A percentile compares a stretch with the other conserved stretches of the same genome.
These are phyloP conservation scores for Prosapia bicincta DNA, from an alignment of 2,888 invertebrate genomes.

Conservation along the genomic window DNA sequence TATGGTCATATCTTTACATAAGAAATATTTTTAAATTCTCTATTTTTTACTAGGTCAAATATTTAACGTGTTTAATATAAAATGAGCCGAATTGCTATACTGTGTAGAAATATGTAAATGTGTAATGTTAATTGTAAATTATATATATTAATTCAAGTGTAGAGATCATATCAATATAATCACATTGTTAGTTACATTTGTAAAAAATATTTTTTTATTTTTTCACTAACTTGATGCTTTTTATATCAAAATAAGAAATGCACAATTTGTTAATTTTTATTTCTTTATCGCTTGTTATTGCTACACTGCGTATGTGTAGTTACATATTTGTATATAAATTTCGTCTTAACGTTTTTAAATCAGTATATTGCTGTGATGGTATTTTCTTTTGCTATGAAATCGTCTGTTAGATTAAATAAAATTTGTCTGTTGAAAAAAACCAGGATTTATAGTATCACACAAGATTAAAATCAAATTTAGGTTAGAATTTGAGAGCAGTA, in stretches of 20 bases:
- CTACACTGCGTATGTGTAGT: neutral
- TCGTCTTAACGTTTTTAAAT: neutral
- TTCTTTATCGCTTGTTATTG: neutral
- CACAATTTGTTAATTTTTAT: neutral
- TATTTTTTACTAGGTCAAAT: neutral
- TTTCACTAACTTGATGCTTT: neutral
- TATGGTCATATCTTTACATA: neutral
- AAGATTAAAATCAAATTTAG: neutral
- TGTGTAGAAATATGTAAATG: neutral
- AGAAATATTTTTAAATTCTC: neutral
- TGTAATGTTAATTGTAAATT: neutral
- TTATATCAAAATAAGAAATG: neutral
- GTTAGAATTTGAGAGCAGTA: neutral
- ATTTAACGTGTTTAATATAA: neutral
- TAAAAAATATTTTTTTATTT: neutral
- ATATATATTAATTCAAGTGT: neutral
- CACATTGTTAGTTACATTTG: neutral
- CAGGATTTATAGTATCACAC: neutral
- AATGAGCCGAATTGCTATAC: neutral
- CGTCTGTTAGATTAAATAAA: neutral
- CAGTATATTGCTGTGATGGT: neutral
- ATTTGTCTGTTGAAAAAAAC: neutral
- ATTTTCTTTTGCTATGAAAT: neutral
- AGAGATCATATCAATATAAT: neutral
- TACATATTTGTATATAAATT: neutral